Evolutionary conservation across 2,888 invertebrate genomes (phyloP), one percentile per base, ranked within the genome.

Genomic region (Doris montereyensis): DNA sequence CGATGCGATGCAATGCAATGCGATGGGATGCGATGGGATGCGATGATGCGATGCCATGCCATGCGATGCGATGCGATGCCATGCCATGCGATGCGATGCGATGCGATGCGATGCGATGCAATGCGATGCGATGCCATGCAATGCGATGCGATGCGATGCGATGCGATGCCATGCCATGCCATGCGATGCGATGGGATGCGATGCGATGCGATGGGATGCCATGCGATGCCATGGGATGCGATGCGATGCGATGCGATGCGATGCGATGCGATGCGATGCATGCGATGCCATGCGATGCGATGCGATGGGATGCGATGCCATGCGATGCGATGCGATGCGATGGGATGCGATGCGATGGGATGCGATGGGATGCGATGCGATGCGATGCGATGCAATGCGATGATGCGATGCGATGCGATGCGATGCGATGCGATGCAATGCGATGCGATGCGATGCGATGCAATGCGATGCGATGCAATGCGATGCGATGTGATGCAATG

Each of bases 1-100:
- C 78, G 80, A 78, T 74, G 72, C 80, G 81, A 80, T 80, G 78
- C 79, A 83, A 81, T 81, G 70, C 79, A 79, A 70, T 70, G 34
- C 70, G 34, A 32, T 70, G 34, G 17, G 17, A 70, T 70, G 34
- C 70, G 34, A 32, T 70, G 8, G 8, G 34, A 65, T 24, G 62
- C 62, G 26, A 65, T n/a, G n/a, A n/a, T 65, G 26, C 26, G 2
- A 13, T 41, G 17, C 52, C 5, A 41, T 41, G 17, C 52, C 5
- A 41, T 41, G 17, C 52, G 17, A 41, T 41, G 17, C 52, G 17
- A 41, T 41, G 17, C 52, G 17, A 41, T 41, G 17, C 52, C 5
- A 41, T 41, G 17, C 52, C 5, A 41, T 41, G 17, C 52, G 17
- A 41, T 17, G 52, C 52, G 17, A 41, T 41, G 52, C 52, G 17